Base-by-base conservation (phyloP, 92 coral and sea anemone species). In the Umimayanthus kanabou region DNA sequence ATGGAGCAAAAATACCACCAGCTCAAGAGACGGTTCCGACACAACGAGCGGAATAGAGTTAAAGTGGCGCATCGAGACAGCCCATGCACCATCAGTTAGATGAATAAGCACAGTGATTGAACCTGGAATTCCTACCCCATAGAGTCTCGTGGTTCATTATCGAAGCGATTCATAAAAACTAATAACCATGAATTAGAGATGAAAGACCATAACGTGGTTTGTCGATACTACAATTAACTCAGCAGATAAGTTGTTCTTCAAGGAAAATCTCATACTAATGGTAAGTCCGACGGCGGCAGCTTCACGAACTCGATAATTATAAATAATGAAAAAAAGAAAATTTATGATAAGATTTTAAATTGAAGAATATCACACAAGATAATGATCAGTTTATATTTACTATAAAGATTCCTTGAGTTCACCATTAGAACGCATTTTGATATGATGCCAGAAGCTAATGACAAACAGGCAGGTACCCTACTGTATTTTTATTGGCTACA, bases 41-140 rank as follows among this genome's bases (percentile, higher is more conserved):
- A 92, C 73, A 65, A 87, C 80, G 98, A 95, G 30, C 80, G 94
- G 77, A 93, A 92, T 69, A 86, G 94, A 81, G 96, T 95, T 6
- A 86, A 91, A 20, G 98, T 95, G 26, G 96, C 98, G 6, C 98
- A 95, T 82, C 89, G 98, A 64, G 98, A 95, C 23, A 95, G 98
- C 57, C 98, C 98, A 0, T 95, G 98, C 58, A 85, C 93, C 2
- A 90, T 95, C 25, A 95, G 98, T 88, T 95, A 82, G 80, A 47
- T 45, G n/a, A 42, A 9, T 69, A 37, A 18, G 7, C 23, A 15
- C 16, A 28, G 6, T 40, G 11, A 55, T 79, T 42, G 28, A 13
- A 11, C 58, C 49, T 75, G 1, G 14, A 42, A 23, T 37, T 28
- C 25, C 22, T 33, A 78, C 20, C 57, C 50, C 9, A 39, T 77